phyloP scores from a whole-genome alignment of 2,797 vertebrate genomes.

The Sciurus carolinensis region DNA sequence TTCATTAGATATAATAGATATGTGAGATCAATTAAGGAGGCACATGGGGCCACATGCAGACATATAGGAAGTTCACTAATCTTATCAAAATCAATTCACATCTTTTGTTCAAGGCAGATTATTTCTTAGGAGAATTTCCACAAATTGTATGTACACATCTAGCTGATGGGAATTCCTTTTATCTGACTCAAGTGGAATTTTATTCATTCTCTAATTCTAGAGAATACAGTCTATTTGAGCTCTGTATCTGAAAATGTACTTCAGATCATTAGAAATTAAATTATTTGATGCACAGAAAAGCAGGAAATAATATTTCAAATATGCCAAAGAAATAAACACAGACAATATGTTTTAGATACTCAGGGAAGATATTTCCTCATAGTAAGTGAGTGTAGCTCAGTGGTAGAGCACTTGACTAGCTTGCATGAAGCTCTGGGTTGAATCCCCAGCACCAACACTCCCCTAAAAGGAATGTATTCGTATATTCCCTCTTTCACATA shows the following conservation, averaged over 20 bases:
- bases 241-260: background rate
- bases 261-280: slow-evolving; percentile 13
- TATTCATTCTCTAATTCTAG: slow-evolving; percentile 10
- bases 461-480: no score
- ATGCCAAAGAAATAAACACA: background rate
- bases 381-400: background rate
- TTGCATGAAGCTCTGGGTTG: no score
- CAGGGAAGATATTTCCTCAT: background rate
- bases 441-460: no score
- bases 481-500: background rate
- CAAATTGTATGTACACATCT: background rate
- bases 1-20: no score
- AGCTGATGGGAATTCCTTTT: background rate
- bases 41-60: no score
- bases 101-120: background rate
- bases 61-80: no score
- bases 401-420: no score
- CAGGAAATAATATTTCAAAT: background rate
- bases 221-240: background rate
- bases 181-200: background rate
- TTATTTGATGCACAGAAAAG: background rate
- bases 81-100: background rate
- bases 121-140: background rate
- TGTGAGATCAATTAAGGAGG: no score
- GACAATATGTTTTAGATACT: background rate